phyloP scores from a whole-genome alignment of 1,140 invertebrate genomes.

The Pseudomyrmex sp. region DNA sequence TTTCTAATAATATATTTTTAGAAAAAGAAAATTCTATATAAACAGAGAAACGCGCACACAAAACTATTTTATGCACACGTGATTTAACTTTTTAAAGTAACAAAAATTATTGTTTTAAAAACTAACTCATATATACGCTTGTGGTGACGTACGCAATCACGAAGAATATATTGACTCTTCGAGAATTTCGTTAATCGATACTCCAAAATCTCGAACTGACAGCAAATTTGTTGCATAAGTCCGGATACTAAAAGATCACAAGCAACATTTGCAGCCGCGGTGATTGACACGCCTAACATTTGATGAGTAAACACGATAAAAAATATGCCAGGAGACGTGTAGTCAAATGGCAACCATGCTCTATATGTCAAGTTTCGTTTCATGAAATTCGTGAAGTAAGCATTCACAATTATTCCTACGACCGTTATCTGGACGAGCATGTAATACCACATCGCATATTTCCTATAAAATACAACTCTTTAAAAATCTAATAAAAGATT shows the following conservation, averaged over 20 bases:
- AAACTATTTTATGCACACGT: neutral
- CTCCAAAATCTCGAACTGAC: constrained; percentile 61
- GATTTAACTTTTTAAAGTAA: neutral
- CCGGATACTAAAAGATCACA: constrained; percentile 58
- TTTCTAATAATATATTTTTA: neutral
- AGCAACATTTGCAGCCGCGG: constrained; percentile 36
- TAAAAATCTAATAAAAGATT: neutral
- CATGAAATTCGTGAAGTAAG: constrained; percentile 19
- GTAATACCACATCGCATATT: neutral
- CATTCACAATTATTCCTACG: constrained; percentile 9
- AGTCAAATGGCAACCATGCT: constrained; percentile 61
- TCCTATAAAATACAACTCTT: constrained; percentile 18
- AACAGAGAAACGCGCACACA: neutral
- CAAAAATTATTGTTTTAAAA: neutral
- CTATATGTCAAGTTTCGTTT: constrained; percentile 20
- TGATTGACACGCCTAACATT: constrained; percentile 19
- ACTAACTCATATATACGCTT: constrained; percentile 41
- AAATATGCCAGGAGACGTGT: constrained; percentile 6
- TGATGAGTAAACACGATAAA: constrained; percentile 50
- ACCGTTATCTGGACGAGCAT: neutral
- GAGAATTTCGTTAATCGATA: constrained; percentile 41
- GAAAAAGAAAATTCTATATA: neutral
- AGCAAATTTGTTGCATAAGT: constrained; percentile 58
- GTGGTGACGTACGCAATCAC: constrained; percentile 11
- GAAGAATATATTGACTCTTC: neutral